phyloP scores from a whole-genome alignment of 2,113 vertebrate genomes.

The Globicephala melas region DNA sequence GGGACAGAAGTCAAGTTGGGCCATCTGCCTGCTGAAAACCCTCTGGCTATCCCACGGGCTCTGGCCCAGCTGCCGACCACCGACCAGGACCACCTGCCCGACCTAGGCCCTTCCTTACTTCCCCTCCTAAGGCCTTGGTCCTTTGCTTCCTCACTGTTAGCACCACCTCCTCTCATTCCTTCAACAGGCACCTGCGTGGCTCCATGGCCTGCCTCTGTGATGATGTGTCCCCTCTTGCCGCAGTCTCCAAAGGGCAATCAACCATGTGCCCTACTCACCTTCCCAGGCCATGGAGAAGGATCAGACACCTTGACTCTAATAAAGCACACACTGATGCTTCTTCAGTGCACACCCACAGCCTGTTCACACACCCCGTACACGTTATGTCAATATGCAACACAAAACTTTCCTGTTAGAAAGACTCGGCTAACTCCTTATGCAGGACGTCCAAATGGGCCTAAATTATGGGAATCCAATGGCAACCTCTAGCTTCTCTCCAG shows the following conservation, averaged over 20 bases:
- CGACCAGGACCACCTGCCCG: rapidly evolving
- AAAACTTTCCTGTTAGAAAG: background rate
- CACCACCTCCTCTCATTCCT: background rate
- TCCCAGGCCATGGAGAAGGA: background rate
- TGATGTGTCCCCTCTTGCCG: background rate
- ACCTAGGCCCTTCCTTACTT: background rate
- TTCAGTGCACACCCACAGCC: background rate
- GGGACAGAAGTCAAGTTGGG: background rate
- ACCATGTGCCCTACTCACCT: background rate
- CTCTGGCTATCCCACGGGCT: background rate
- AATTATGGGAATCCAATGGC: background rate
- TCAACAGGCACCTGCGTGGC: background rate
- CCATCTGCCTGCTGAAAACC: background rate
- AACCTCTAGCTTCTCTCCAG: background rate
- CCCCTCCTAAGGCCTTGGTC: background rate
- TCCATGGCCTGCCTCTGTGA: background rate
- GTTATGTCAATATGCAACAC: background rate
- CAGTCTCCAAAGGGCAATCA: background rate
- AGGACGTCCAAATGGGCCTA: background rate
- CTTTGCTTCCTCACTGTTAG: background rate
- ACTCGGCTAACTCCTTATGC: background rate
- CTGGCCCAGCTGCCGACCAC: background rate
- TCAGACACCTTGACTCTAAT: background rate
- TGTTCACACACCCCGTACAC: rapidly evolving
- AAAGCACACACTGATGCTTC: background rate